Percentiles rank a stretch among this genome's conserved stretches.
phyloP scores from a whole-genome alignment of 2,113 vertebrate genomes.

The Cyprinodon tularosa region DNA sequence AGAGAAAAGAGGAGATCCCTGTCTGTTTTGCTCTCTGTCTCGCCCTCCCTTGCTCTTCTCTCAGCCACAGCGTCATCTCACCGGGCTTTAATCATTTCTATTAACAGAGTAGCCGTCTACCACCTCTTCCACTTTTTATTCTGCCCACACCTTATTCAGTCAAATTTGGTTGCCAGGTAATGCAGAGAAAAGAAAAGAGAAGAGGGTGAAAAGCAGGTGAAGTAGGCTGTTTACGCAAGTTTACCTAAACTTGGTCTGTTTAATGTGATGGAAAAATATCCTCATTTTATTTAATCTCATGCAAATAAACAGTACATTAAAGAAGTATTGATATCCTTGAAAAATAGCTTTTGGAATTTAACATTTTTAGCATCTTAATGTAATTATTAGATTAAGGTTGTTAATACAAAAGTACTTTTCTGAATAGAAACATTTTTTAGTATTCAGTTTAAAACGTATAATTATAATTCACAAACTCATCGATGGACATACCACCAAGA shows the following conservation, averaged over 20 bases:
- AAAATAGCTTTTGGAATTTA: not conserved
- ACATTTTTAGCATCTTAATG: not conserved
- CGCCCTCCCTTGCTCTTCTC: conserved; percentile 18
- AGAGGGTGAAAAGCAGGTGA: conserved; percentile 17
- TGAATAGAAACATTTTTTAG: not conserved
- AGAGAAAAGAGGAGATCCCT: conserved; percentile 1
- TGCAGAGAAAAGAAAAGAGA: not conserved
- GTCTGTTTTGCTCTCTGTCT: conserved; percentile 16
- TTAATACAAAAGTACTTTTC: too few species aligned
- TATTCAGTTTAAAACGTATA: not conserved
- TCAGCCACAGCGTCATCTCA: conserved; percentile 34
- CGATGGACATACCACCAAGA: not conserved
- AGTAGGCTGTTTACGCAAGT: not conserved
- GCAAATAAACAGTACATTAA: not conserved
- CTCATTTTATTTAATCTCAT: not conserved
- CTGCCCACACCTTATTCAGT: conserved; percentile 45
- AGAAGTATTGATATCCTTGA: not conserved
- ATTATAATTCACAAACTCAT: not conserved
- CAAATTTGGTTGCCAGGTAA: conserved; percentile 34
- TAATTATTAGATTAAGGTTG: not conserved
- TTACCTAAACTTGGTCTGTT: not conserved
- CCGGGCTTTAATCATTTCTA: conserved; percentile 49
- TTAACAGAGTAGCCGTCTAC: conserved; percentile 48
- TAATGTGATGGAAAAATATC: not conserved
- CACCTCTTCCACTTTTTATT: conserved; percentile 19